These are phyloP conservation scores for Scaptomyza montana DNA, from an alignment of 1,140 invertebrate genomes.

Conservation along the genomic window DNA sequence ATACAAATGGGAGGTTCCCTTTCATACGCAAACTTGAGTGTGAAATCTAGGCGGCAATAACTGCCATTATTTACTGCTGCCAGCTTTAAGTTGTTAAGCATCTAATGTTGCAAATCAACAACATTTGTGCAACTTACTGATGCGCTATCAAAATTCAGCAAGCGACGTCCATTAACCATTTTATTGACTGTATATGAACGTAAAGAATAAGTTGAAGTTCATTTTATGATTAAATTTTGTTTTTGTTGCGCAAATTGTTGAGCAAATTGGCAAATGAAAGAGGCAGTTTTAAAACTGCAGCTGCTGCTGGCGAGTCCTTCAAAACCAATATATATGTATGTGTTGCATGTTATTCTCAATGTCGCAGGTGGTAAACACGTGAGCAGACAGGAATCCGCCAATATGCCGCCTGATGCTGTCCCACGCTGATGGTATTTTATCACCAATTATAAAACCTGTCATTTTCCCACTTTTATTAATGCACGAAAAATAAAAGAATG, in stretches of 20 bases:
- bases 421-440: constrained; percentile 77
- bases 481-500: constrained; percentile 33
- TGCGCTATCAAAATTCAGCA: constrained; percentile 14
- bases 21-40: constrained; percentile 52
- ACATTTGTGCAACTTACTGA: neutral
- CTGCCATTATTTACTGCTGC: constrained; percentile 9
- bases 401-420: constrained; percentile 20
- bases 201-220: constrained; percentile 26
- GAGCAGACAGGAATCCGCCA: constrained; percentile 29
- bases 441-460: constrained; percentile 79
- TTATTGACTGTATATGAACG: too few species aligned
- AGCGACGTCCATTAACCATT: constrained; percentile 54
- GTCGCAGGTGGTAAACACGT: constrained; percentile 54
- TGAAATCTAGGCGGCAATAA: constrained; percentile 32
- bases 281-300: constrained; percentile 49
- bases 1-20: constrained; percentile 18
- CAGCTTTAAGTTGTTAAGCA: constrained; percentile 32
- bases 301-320: constrained; percentile 26
- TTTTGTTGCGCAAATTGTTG: too few species aligned
- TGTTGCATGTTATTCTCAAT: constrained; percentile 42
- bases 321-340: constrained; percentile 4
- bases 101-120: constrained; percentile 13
- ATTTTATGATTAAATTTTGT: constrained; percentile 47
- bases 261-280: constrained; percentile 29
- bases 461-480: constrained; percentile 72